Percentiles rank a stretch among this genome's conserved stretches.
phyloP scores from a whole-genome alignment of 2,113 vertebrate genomes.

The Calyptommatus sinebrachiatus region DNA sequence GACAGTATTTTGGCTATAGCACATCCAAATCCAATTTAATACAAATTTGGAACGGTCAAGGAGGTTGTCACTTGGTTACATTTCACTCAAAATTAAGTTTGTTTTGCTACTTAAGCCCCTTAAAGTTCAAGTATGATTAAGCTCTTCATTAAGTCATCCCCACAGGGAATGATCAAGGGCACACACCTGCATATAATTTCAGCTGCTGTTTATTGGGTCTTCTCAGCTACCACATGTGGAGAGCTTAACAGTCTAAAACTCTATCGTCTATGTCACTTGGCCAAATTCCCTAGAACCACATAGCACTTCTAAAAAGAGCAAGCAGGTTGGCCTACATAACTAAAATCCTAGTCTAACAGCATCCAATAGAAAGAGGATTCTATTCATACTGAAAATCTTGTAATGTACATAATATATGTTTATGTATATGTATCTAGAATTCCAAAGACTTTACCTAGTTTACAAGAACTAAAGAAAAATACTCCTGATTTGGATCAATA shows the following conservation, averaged over 20 bases:
- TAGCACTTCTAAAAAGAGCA: not conserved
- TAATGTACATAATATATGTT: no score
- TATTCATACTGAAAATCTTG: no score
- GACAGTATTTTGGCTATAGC: not conserved
- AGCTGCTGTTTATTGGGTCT: not conserved
- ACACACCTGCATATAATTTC: not conserved
- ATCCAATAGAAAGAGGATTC: not conserved
- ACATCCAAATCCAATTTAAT: slow-evolving; percentile 6
- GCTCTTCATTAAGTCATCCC: not conserved
- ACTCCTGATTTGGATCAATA: no score
- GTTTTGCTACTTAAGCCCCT: not conserved
- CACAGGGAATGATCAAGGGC: not conserved
- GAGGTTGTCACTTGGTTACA: not conserved
- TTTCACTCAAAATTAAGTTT: slow-evolving; percentile 1
- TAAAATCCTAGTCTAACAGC: not conserved
- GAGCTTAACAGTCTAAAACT: not conserved
- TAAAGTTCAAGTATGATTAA: slow-evolving; percentile 13
- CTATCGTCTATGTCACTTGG: not conserved
- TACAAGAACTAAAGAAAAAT: no score
- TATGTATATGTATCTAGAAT: no score
- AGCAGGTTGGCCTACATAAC: not conserved
- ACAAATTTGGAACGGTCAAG: slow-evolving; percentile 4
- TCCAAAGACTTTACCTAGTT: no score
- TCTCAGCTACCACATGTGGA: not conserved
- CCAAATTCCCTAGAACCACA: not conserved